Percentiles rank a stretch among this genome's conserved stretches.
Evolutionary conservation across 2,113 vertebrate genomes (phyloP).

Genomic region (Glareola pratincola): DNA sequence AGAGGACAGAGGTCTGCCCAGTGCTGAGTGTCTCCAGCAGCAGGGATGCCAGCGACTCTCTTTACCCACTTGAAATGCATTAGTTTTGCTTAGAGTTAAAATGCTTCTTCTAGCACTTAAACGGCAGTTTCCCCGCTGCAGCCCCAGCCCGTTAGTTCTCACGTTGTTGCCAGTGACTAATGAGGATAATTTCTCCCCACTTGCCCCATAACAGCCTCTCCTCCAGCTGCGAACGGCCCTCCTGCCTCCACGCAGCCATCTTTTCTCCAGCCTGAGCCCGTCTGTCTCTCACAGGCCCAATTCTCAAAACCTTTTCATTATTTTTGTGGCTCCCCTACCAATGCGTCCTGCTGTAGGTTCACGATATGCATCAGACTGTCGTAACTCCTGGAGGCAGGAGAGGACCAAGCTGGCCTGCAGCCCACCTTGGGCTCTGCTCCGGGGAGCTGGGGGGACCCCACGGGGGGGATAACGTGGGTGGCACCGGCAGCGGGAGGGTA

Average conservation of each 20-base stretch:
- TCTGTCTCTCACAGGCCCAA: not conserved
- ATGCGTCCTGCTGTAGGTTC: not conserved
- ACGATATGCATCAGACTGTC: not conserved
- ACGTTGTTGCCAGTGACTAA: not conserved
- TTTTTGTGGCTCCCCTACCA: not conserved
- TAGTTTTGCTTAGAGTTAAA: not conserved
- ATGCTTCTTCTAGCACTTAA: not conserved
- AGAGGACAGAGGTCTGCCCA: not conserved
- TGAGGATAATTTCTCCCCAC: not conserved
- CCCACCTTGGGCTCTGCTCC: not conserved
- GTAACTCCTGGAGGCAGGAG: not conserved
- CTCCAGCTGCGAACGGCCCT: not conserved
- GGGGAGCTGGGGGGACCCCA: not conserved
- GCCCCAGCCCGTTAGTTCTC: not conserved
- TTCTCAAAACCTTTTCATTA: not conserved
- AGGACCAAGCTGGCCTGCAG: not conserved
- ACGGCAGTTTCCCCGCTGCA: not conserved
- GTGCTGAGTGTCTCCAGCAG: not conserved
- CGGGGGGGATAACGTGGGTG: accelerated
- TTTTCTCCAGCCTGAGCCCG: not conserved
- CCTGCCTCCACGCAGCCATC: not conserved
- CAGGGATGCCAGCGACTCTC: not conserved
- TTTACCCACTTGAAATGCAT: not conserved
- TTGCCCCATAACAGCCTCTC: not conserved
- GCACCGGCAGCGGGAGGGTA: not conserved